Evolutionary conservation across 2,888 invertebrate genomes (phyloP).

Genomic region (Clivina fossor): DNA sequence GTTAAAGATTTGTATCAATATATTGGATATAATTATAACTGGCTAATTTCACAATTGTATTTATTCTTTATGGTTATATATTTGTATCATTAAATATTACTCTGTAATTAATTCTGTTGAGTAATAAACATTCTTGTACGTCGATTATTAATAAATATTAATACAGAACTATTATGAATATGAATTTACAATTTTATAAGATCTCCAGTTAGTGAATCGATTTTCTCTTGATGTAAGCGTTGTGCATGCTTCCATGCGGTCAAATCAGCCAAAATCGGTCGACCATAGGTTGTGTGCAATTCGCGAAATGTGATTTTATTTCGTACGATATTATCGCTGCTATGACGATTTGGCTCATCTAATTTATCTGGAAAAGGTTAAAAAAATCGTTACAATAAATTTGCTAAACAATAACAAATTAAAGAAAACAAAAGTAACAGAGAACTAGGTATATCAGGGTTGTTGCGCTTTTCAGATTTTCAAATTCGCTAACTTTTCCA

Average conservation of each 20-base stretch:
- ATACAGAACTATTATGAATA: neutral
- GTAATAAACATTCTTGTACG: neutral
- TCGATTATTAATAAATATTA: conserved; percentile 2
- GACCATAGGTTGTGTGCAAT: conserved; percentile 68
- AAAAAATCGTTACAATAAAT: too few species aligned
- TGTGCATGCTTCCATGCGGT: conserved; percentile 67
- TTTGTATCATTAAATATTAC: neutral
- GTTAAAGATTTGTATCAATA: too few species aligned
- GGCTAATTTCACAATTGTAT: too few species aligned
- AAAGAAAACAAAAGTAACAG: too few species aligned
- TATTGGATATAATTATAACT: too few species aligned
- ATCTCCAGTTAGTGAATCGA: conserved; percentile 48
- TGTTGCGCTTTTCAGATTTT: neutral
- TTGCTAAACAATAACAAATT: too few species aligned
- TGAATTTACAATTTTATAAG: conserved; percentile 53
- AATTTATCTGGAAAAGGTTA: conserved; percentile 14
- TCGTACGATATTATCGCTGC: conserved; percentile 1
- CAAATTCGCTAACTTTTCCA: neutral
- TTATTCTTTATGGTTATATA: neutral
- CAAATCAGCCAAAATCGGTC: conserved; percentile 67
- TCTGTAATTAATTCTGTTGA: neutral
- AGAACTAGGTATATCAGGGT: neutral
- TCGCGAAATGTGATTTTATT: conserved; percentile 66
- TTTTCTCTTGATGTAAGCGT: conserved; percentile 50
- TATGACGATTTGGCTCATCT: conserved; percentile 26